Base-by-base conservation (phyloP, 2,113 vertebrate genomes). In the Syngnathus scovelli region DNA sequence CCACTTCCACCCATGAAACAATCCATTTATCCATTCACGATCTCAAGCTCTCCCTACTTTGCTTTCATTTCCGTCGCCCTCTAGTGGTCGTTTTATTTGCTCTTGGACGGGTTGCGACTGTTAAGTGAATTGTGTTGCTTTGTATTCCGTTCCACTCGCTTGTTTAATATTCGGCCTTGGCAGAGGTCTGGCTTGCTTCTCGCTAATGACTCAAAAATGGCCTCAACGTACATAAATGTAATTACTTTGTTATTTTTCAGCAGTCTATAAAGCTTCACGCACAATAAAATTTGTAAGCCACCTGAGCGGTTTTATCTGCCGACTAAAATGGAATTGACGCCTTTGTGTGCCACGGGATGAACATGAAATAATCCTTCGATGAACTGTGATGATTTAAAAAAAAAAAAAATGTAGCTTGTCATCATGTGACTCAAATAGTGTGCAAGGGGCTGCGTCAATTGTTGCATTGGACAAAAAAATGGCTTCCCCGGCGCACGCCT, bases 401-500 rank as follows among this genome's bases (percentile, higher is more conserved):
- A 27, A 39, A 36, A 13, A 48, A n/a, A 41, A 41, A 41, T 1
- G 1, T 11, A 27, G 44, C n/a, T 38, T 56, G 54, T 49, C 18
- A 10, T 21, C 1, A 3, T 59, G 12, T 55, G 52, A 64, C 41
- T 11, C 36, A 67, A 66, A 62, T 49, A 64, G 63, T 55, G 55
- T 23, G 21, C 33, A 41, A 39, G 70, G 44, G 23, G 61, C 46
- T 67, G 68, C 41, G 77, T 61, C 73, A 56, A 49, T 55, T 61
- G 67, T 66, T 64, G 68, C 60, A 6, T 71, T 46, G 12, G 27
- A 68, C 71, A 69, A 65, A 49, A 44, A 39, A 71, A 83, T 78
- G 54, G 73, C 78, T 74, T 79, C 72, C 27, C 69, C 43, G 38
- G 59, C 48, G 78, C 36, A 21, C 64, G 64, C 69, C 41, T 55